Evolutionary conservation across 2,888 invertebrate genomes (phyloP), one percentile per base, ranked within the genome.

Genomic region (Epirrita christyi): DNA sequence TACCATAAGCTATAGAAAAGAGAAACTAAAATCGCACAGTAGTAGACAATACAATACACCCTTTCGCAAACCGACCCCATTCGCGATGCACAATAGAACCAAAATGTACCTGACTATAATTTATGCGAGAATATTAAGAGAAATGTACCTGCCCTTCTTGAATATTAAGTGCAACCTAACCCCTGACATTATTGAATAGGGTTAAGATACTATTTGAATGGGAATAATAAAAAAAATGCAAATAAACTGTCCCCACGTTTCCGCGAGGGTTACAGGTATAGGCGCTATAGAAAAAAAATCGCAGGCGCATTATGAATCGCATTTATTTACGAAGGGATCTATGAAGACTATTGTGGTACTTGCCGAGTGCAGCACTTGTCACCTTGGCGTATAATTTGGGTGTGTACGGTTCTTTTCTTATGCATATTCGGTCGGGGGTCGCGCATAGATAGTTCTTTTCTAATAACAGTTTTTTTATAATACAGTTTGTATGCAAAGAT

Each of bases 111-210:
- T 92, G 92, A 91, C 88, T 92, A 85, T 92, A 92, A 92, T 92
- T 92, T 92, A 92, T 92, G 91, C 92, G 88, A 90, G 87, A 92
- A 88, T 91, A 90, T 92, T 92, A 88, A 87, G 86, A 88, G 88
- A 88, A 91, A 92, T 90, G 92, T 92, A 92, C 92, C 92, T 92
- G 92, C 92, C 92, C 91, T 92, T 87, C 85, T 86, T 88, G 92
- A 92, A 92, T 92, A 91, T 92, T 92, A 92, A 92, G 91, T 92
- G 92, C 88, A 92, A 92, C 91, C 85, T 92, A 91, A 92, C 92
- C 92, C 92, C 92, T 92, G 87, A 88, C 91, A 90, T 92, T 90
- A 87, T 76, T 88, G 83, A 89, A 91, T 89, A 78, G 91, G 90
- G 90, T 90, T 92, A 87, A 91, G 91, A 92, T 91, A 91, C 91